Evolutionary conservation across 2,797 vertebrate species (phyloP), one percentile per base, ranked within the genome.

Genomic region (Echeneis naucrates): DNA sequence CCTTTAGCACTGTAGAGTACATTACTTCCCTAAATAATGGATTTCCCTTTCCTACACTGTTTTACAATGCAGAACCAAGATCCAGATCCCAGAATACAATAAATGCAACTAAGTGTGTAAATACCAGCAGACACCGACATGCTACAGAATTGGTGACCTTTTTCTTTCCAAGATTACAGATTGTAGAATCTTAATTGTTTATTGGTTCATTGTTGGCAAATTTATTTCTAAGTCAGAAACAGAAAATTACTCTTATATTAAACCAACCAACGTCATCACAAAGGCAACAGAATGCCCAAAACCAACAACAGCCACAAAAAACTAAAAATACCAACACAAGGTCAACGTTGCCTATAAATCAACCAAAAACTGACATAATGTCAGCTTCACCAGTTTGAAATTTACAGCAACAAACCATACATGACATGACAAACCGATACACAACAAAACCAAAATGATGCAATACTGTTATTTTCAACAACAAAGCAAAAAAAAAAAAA

Each of bases 1-100:
- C 5, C 61, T 80, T 77, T 50, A 53, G 52, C n/a, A 4, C 19
- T 52, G 51, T 52, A 80, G 76, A 79, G 60, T 45, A 72, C 21
- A 8, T 35, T 60, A 58, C 9, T 32, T 17, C 8, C 13, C 55
- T 78, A 65, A 85, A 78, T 82, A 80, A 85, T 82, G 58, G 7
- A 80, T 72, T 62, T 47, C 4, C 27, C 64, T 55, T 84, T 24
- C 1, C 60, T 14, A 27, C 61, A 58, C 37, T 75, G 48, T 61
- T 82, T 80, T 67, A 81, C 68, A 70, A 85, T 83, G 67, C 47
- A 86, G 64, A 51, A 68, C 33, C 60, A 57, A 33, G 54, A 63
- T 68, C 80, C 58, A 35, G 56, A 74, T 42, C 75, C 38, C 19
- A 40, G 42, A 75, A 65, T 65, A 60, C 45, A 68, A 58, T 62